Evolutionary conservation across 1,140 invertebrate genomes (phyloP).

Genomic region (Drosophila santomea): DNA sequence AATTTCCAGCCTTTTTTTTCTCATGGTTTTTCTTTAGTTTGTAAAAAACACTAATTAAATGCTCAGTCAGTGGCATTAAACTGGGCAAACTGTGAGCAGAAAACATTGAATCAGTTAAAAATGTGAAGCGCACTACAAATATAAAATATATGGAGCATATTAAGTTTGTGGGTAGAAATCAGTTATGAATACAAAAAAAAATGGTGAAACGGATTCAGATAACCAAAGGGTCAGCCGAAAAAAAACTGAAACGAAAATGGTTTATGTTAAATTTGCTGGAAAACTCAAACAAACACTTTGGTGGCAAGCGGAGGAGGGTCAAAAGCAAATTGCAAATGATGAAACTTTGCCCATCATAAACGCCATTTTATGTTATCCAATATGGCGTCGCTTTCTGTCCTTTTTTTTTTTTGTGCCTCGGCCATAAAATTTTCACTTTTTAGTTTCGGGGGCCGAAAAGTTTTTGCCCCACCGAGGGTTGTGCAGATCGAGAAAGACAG

Average conservation of each 20-base stretch:
- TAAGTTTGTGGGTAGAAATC: slow-evolving; percentile 25
- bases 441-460: slow-evolving; percentile 56
- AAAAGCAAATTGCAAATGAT: slow-evolving; percentile 73
- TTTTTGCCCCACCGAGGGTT: slow-evolving; percentile 26
- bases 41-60: slow-evolving; percentile 65
- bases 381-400: slow-evolving; percentile 53
- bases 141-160: slow-evolving; percentile 17
- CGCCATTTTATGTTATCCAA: slow-evolving; percentile 75
- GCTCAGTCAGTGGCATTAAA: slow-evolving; percentile 54
- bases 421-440: slow-evolving; percentile 71
- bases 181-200: slow-evolving; percentile 45
- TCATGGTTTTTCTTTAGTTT: slow-evolving; percentile 9
- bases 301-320: slow-evolving; percentile 28
- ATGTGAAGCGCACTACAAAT: slow-evolving; percentile 3
- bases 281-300: slow-evolving; percentile 39
- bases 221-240: background rate
- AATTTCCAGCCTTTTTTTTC: slow-evolving; percentile 26
- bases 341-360: slow-evolving; percentile 75
- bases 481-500: background rate
- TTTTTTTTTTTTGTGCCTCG: background rate
- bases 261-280: slow-evolving; percentile 72
- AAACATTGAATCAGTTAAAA: slow-evolving; percentile 54
- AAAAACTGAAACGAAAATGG: slow-evolving; percentile 43
- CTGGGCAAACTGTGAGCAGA: slow-evolving; percentile 46
- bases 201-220: background rate